Evolutionary conservation across 2,888 invertebrate species (phyloP).

Genomic region (Nephrotoma flavescens): DNA sequence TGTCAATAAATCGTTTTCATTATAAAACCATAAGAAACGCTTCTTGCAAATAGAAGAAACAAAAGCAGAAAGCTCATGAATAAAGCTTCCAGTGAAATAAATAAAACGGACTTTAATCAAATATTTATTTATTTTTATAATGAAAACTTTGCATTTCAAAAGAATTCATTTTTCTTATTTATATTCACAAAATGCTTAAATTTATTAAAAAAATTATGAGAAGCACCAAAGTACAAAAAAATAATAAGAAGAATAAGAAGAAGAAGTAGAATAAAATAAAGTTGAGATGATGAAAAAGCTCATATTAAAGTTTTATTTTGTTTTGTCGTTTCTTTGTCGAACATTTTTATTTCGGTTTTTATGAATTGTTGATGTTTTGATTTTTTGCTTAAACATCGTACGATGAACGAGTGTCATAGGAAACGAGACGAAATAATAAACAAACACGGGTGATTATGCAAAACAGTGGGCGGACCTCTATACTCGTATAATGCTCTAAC

Average conservation of each 20-base stretch:
- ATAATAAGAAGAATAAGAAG: too few relatives aligned
- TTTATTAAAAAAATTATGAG: background rate
- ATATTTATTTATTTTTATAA: background rate
- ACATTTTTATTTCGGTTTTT: background rate
- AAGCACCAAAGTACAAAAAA: background rate
- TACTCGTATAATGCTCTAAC: background rate
- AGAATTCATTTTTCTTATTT: background rate
- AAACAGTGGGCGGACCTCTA: background rate
- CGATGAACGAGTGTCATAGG: background rate
- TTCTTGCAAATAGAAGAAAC: background rate
- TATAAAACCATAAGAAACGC: background rate
- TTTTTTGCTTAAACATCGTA: background rate
- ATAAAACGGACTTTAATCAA: background rate
- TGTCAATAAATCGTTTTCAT: background rate
- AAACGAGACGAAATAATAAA: background rate
- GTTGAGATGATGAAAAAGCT: background rate
- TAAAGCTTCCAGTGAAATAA: background rate
- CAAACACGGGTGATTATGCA: background rate
- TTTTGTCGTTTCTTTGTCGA: background rate
- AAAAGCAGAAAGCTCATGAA: background rate
- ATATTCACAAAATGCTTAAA: background rate
- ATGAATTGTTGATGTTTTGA: background rate
- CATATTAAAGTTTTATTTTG: background rate
- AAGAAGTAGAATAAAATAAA: background rate
- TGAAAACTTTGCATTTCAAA: background rate